Conservation (phyloP, 2,797 vertebrate genomes). For the Podargus strigoides region DNA sequence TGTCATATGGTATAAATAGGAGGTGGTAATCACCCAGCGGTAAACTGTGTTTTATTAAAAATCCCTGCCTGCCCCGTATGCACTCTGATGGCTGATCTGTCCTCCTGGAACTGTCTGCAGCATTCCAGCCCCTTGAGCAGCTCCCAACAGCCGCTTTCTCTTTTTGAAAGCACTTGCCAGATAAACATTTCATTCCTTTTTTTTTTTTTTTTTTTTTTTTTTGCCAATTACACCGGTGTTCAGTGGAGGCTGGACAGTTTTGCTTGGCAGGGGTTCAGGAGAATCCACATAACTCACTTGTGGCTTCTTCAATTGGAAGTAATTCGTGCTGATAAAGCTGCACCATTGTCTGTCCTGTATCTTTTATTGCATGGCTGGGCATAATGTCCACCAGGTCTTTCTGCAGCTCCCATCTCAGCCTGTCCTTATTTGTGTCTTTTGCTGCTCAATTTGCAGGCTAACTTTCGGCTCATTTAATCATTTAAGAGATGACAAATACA, state of each 20-base stretch:
- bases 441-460: not conserved
- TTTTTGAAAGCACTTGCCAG: slow-evolving; percentile 30
- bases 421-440: not conserved
- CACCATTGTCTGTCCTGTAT: not conserved
- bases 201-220: not conserved
- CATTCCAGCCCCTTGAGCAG: slow-evolving; percentile 13
- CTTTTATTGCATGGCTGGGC: not conserved
- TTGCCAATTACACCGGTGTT: not conserved
- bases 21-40: not conserved
- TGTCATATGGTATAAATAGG: slow-evolving; percentile 29
- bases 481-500: not conserved
- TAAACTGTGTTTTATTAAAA: slow-evolving; percentile 39
- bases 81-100: not conserved
- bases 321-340: not conserved
- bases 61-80: not conserved
- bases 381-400: not conserved
- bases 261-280: slow-evolving; percentile 40
- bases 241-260: not conserved
- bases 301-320: not conserved
- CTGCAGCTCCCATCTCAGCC: not conserved
- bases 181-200: not conserved
- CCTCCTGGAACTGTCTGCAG: not conserved
- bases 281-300: not conserved
- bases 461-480: not conserved
- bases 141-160: not conserved